These are phyloP conservation scores for Pseudomugil tenellus DNA, from an alignment of 2,797 vertebrate species.

Conservation along the genomic window DNA sequence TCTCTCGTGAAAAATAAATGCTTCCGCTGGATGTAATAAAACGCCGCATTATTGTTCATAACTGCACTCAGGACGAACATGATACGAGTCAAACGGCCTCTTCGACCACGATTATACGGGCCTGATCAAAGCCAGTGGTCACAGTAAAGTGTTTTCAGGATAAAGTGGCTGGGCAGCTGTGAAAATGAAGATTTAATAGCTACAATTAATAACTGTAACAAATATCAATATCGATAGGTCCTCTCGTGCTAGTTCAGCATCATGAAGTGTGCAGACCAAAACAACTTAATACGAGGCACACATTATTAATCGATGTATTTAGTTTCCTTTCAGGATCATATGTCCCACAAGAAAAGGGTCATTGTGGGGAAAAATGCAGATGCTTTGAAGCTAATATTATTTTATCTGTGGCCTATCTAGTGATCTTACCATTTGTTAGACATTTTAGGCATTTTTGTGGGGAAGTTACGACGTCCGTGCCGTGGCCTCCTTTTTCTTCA, in stretches of 20 bases:
- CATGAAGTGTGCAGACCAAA: constrained; percentile 54
- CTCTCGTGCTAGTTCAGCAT: constrained; percentile 41
- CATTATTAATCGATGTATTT: constrained; percentile 77
- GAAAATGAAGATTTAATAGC: constrained; percentile 83
- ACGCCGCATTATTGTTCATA: constrained; percentile 81
- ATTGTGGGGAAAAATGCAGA: constrained; percentile 18
- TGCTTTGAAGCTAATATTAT: constrained; percentile 17
- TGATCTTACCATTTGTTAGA: constrained; percentile 9
- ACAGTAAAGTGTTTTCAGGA: constrained; percentile 71
- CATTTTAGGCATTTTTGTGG: constrained; percentile 19
- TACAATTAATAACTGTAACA: constrained; percentile 81
- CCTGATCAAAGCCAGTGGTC: constrained; percentile 80
- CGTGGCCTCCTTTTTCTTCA: neutral
- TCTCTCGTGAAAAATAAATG: constrained; percentile 85
- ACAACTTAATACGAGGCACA: constrained; percentile 57
- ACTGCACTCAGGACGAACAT: constrained; percentile 81
- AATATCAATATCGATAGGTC: constrained; percentile 73
- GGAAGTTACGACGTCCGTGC: constrained; percentile 10
- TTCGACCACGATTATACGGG: constrained; percentile 74
- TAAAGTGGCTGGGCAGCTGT: constrained; percentile 76
- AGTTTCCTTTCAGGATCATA: constrained; percentile 65
- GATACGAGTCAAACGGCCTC: constrained; percentile 78
- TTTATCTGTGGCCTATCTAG: constrained; percentile 24
- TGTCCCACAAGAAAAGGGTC: constrained; percentile 56
- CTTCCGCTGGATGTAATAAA: constrained; percentile 85